Base-by-base conservation (phyloP, 2,797 vertebrate species). In the Anguilla pacifica region DNA sequence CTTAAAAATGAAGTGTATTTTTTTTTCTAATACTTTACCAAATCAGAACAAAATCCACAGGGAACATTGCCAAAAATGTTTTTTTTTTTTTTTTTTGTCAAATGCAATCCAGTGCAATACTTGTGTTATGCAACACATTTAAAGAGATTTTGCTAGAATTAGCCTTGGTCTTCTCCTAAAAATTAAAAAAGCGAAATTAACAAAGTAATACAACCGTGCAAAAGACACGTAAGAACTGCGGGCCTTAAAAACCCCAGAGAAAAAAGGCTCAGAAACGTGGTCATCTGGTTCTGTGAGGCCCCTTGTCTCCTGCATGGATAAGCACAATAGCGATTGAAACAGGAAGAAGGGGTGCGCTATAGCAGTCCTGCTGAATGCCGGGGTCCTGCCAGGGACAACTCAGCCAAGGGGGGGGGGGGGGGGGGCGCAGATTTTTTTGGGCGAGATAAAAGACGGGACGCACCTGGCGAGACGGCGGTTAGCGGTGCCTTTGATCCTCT, bases 401-500 rank as follows among this genome's bases (percentile, higher is more conserved):
- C 39, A 2, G 89, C 88, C 6, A 2, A 2, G 39, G 59, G 59
- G 59, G 5, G 4, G 49, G 49, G 49, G 4, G 49, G 49, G 82
- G 85, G 85, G 46, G 87, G 84, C 59, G 31, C 85, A 88, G 88
- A 91, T 92, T 93, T 92, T 90, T 89, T 91, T 85, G 31, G 92
- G 89, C 86, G 87, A 93, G 92, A 94, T 95, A 91, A 95, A 15
- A 94, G 95, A 93, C 89, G 91, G 17, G 2, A 86, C 22, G 91
- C 93, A 95, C 94, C 95, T 93, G 94, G 91, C 91, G 90, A 91
- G 91, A 90, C 92, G 85, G 61, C 22, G 7, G 90, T 91, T 84
- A 1, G 88, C 51, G 89, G 87, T 92, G 93, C 93, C 94, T 96
- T 94, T 95, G 93, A 95, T 95, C 94, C 91, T 4, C 90, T 5